phyloP scores from a whole-genome alignment of 2,888 invertebrate genomes.

The Urechis unicinctus region DNA sequence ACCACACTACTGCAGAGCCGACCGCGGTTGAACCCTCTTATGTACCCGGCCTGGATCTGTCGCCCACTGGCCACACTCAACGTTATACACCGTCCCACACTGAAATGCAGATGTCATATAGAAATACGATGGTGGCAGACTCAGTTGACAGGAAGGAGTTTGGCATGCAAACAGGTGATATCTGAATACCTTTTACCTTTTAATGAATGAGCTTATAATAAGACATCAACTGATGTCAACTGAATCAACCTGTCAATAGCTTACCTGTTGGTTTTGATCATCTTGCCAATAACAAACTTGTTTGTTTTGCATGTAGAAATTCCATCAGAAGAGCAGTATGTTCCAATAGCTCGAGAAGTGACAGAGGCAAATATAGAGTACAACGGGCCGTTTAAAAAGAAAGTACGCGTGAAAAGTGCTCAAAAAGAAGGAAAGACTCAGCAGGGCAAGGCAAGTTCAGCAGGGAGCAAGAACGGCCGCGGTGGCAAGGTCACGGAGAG shows the following conservation, averaged over 20 bases:
- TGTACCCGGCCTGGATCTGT: conserved; percentile 13
- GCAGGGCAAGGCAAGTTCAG: neutral
- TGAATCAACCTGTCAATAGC: too few relatives aligned
- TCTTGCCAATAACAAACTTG: too few relatives aligned
- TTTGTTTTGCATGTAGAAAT: too few relatives aligned
- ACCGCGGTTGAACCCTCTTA: conserved; percentile 9
- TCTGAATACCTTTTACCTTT: neutral
- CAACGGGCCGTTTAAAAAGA: conserved; percentile 19
- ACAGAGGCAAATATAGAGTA: conserved; percentile 10
- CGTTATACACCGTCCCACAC: neutral
- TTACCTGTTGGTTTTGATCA: too few relatives aligned
- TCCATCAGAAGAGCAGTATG: too few relatives aligned
- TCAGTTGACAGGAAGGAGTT: conserved; percentile 28
- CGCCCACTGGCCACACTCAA: conserved; percentile 14
- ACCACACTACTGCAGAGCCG: too few relatives aligned
- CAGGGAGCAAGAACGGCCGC: too few relatives aligned
- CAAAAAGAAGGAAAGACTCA: conserved; percentile 16
- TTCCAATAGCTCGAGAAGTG: too few relatives aligned
- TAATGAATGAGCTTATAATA: too few relatives aligned
- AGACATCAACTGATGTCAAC: too few relatives aligned
- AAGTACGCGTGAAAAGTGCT: conserved; percentile 32
- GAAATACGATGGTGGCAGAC: too few relatives aligned
- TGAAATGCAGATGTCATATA: too few relatives aligned
- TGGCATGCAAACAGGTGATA: conserved; percentile 38
- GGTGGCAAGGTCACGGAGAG: conserved; percentile 9